These are phyloP conservation scores for Piprites chloris DNA, from an alignment of 2,113 vertebrate species.

Conservation along the genomic window DNA sequence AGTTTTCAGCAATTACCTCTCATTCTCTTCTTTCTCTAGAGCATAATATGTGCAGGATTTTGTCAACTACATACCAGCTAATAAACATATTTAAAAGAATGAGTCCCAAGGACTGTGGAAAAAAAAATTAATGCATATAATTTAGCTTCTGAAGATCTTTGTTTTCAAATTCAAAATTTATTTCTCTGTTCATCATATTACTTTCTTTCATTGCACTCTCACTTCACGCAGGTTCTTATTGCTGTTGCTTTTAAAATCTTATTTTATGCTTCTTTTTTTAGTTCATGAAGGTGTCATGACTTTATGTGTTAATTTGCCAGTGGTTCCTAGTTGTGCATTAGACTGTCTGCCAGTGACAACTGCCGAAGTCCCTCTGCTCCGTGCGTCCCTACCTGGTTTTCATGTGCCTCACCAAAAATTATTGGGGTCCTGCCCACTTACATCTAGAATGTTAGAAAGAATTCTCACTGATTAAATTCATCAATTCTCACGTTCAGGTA, in stretches of 20 bases:
- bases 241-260: neutral
- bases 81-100: neutral
- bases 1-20: constrained; percentile 4
- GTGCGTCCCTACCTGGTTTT: neutral
- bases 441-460: neutral
- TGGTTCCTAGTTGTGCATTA: neutral
- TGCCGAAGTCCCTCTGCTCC: neutral
- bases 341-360: neutral
- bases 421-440: neutral
- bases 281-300: neutral
- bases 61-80: neutral
- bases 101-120: neutral
- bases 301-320: neutral
- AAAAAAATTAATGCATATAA: neutral
- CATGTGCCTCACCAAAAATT: neutral
- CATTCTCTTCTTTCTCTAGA: neutral
- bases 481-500: neutral
- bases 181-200: neutral
- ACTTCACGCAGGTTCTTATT: neutral
- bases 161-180: neutral
- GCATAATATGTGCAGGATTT: neutral
- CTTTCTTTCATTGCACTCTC: neutral
- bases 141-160: neutral
- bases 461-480: neutral
- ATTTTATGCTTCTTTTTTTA: neutral